phyloP scores from a whole-genome alignment of 1,140 invertebrate species.

The Holcopasites calliopsidis region DNA sequence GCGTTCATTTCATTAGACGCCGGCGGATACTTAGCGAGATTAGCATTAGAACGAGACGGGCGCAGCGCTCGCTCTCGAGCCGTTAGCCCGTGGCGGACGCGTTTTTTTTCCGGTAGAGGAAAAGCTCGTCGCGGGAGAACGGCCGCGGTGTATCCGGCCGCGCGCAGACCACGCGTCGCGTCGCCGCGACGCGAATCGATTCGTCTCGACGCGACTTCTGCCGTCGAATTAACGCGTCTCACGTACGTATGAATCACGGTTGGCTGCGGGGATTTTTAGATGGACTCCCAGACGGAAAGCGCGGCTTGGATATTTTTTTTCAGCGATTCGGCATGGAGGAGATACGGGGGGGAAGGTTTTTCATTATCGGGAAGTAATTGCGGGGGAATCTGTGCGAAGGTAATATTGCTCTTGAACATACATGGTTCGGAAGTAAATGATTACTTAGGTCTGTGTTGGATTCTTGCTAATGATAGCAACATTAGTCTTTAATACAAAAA shows the following conservation, averaged over 20 bases:
- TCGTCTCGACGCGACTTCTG: not conserved
- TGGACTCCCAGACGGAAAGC: not conserved
- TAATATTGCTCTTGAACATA: too few relatives aligned
- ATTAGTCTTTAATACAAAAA: too few relatives aligned
- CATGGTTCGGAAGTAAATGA: too few relatives aligned
- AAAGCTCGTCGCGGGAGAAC: slow-evolving; percentile 36
- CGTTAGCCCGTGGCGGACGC: not conserved
- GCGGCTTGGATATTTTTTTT: not conserved
- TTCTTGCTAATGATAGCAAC: too few relatives aligned
- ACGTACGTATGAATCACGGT: too few relatives aligned
- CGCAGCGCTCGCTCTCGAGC: slow-evolving; percentile 39
- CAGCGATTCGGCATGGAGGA: not conserved
- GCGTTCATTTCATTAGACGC: slow-evolving; percentile 57
- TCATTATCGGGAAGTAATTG: too few relatives aligned
- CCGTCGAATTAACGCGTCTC: not conserved
- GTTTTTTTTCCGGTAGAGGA: slow-evolving; percentile 32
- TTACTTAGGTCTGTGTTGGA: too few relatives aligned
- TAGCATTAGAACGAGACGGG: slow-evolving; percentile 41
- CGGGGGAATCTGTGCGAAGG: too few relatives aligned
- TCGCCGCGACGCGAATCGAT: slow-evolving; percentile 7
- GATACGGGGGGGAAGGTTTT: too few relatives aligned
- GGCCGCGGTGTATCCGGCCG: not conserved
- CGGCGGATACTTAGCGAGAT: slow-evolving; percentile 54
- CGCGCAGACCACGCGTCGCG: too few relatives aligned
- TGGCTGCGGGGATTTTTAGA: not conserved